Evolutionary conservation across 2,113 vertebrate genomes (phyloP).

Genomic region (Silurus glanis): DNA sequence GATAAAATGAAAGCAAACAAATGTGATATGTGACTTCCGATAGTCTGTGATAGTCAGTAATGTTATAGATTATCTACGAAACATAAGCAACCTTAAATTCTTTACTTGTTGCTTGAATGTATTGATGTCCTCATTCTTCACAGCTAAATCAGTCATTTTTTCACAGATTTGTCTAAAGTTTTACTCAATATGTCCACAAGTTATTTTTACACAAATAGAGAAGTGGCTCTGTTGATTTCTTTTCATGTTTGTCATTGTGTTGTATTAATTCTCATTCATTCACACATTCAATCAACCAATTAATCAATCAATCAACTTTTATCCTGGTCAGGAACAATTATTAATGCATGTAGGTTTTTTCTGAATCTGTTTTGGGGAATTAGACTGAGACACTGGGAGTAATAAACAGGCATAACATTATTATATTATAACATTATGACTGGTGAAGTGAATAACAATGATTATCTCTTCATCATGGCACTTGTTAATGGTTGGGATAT

Average conservation of each 20-base stretch:
- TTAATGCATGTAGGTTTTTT: conserved; percentile 19
- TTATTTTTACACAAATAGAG: conserved; percentile 5
- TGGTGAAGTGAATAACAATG: too few species aligned
- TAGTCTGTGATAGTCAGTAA: neutral
- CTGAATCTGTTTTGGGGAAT: conserved; percentile 7
- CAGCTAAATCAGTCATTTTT: neutral
- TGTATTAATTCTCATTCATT: neutral
- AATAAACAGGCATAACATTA: neutral
- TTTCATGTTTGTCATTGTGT: neutral
- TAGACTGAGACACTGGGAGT: neutral
- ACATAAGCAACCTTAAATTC: neutral
- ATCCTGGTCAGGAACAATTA: neutral
- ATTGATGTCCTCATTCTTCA: neutral
- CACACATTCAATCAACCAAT: neutral
- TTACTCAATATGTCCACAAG: conserved; percentile 13
- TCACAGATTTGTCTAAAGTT: neutral
- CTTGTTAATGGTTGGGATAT: too few species aligned
- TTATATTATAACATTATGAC: too few species aligned
- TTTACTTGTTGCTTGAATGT: neutral
- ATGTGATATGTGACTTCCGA: neutral
- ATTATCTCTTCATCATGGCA: too few species aligned
- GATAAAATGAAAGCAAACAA: neutral
- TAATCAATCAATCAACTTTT: neutral
- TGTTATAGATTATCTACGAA: neutral
- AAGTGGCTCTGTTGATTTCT: neutral